Conservation (phyloP, 2,113 vertebrate species). For the Poeciliopsis prolifica region DNA sequence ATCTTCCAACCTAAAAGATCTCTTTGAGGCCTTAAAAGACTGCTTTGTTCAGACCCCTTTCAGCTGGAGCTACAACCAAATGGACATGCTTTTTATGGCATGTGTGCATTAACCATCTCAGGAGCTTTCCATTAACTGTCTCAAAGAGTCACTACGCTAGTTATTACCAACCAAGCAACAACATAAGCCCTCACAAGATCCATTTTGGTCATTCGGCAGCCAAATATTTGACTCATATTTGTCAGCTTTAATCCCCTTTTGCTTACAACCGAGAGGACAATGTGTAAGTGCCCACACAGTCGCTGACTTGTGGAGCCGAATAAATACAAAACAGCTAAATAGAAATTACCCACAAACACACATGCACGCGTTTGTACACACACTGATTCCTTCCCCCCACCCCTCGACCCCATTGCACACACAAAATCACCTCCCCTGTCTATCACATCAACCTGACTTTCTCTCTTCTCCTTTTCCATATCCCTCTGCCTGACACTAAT, state of each 20-base stretch:
- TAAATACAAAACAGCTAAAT: slow-evolving; percentile 52
- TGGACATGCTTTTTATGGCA: slow-evolving; percentile 59
- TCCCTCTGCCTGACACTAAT: slow-evolving; percentile 78
- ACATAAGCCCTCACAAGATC: slow-evolving; percentile 50
- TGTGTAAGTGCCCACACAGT: slow-evolving; percentile 57
- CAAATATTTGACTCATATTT: slow-evolving; percentile 61
- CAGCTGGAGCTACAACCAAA: slow-evolving; percentile 49
- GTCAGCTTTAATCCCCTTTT: slow-evolving; percentile 58
- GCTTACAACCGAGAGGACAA: slow-evolving; percentile 52
- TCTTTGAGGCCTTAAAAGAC: slow-evolving; percentile 63
- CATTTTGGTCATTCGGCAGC: slow-evolving; percentile 43
- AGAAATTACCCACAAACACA: slow-evolving; percentile 22
- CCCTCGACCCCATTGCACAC: slow-evolving; percentile 7
- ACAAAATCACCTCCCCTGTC: slow-evolving; percentile 68
- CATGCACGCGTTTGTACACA: not conserved
- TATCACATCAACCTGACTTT: slow-evolving; percentile 73
- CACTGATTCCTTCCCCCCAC: slow-evolving; percentile 43
- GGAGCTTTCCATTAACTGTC: slow-evolving; percentile 60
- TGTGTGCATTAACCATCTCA: slow-evolving; percentile 58
- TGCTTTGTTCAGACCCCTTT: slow-evolving; percentile 52
- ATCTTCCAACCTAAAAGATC: slow-evolving; percentile 49
- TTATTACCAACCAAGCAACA: slow-evolving; percentile 54
- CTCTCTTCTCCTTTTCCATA: slow-evolving; percentile 65
- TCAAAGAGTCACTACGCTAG: slow-evolving; percentile 40
- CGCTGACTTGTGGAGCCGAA: slow-evolving; percentile 52